These are phyloP conservation scores for Hypocryptadius cinnamomeus DNA, from an alignment of 2,113 vertebrate species.

Conservation along the genomic window DNA sequence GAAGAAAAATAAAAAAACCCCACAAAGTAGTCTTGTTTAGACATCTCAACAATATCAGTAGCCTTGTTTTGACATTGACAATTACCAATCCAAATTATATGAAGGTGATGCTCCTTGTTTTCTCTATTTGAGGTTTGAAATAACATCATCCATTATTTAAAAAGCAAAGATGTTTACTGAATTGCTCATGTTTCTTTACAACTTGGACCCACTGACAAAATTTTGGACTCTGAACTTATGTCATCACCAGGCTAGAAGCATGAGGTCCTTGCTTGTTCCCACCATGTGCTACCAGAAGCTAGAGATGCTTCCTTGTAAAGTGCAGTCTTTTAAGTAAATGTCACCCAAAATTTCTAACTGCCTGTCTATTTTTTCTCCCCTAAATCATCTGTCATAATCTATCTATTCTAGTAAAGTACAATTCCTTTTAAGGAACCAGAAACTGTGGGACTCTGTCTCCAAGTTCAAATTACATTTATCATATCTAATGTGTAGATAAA, in stretches of 20 bases:
- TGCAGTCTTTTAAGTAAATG: not conserved
- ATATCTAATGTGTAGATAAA: not conserved
- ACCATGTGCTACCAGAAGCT: not conserved
- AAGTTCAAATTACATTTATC: not conserved
- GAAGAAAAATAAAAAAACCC: not conserved
- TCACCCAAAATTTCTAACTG: not conserved
- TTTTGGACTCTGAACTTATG: not conserved
- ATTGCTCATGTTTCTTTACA: not conserved
- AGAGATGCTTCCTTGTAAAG: not conserved
- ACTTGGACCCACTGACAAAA: not conserved
- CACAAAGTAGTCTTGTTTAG: not conserved
- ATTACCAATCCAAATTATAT: not conserved
- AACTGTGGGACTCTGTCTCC: not conserved
- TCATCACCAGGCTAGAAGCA: not conserved
- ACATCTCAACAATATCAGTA: not conserved
- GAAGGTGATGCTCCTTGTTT: not conserved
- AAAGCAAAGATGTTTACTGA: not conserved
- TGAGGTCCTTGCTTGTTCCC: not conserved
- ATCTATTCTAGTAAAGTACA: not conserved
- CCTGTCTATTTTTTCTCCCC: not conserved
- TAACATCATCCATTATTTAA: not conserved
- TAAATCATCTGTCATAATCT: conserved; percentile 11
- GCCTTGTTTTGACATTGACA: not conserved
- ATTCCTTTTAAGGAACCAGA: conserved; percentile 14
- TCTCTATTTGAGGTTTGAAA: not conserved